A percentile compares a stretch with the other conserved stretches of the same genome.
These are phyloP conservation scores for Sinocyclocheilus rhinocerous DNA, from an alignment of 2,113 vertebrate genomes.

Conservation along the genomic window DNA sequence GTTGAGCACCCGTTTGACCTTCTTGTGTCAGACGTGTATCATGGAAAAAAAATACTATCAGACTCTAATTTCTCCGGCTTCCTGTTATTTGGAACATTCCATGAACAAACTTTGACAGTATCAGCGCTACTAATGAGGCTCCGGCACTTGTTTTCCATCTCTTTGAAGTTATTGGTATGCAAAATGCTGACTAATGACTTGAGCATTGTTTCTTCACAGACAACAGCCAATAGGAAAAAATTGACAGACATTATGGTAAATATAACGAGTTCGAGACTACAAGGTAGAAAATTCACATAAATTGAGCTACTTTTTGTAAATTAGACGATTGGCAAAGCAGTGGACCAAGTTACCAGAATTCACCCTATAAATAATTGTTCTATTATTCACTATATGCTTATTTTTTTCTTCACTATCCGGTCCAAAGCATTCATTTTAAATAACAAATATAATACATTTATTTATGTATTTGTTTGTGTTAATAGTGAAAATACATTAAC, in stretches of 20 bases:
- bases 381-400: background rate
- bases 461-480: background rate
- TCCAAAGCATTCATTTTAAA: background rate
- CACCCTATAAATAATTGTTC: background rate
- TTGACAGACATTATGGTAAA: background rate
- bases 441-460: background rate
- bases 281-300: background rate
- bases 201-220: conserved; percentile 15
- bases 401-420: background rate
- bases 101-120: conserved; percentile 47
- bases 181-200: conserved; percentile 45
- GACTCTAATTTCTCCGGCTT: conserved; percentile 48
- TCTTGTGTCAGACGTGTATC: conserved; percentile 44
- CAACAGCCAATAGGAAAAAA: background rate
- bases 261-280: background rate
- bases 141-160: conserved; percentile 20
- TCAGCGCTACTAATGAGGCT: conserved; percentile 44
- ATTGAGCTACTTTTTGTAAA: background rate
- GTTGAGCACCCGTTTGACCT: conserved; percentile 44
- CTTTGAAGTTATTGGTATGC: conserved; percentile 46
- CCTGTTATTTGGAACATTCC: conserved; percentile 62
- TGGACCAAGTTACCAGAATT: background rate
- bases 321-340: background rate
- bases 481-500: background rate
- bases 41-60: conserved; percentile 52